Evolutionary conservation across 2,888 invertebrate genomes (phyloP), one percentile per base, ranked within the genome.

Genomic region (Priapulus caudatus): DNA sequence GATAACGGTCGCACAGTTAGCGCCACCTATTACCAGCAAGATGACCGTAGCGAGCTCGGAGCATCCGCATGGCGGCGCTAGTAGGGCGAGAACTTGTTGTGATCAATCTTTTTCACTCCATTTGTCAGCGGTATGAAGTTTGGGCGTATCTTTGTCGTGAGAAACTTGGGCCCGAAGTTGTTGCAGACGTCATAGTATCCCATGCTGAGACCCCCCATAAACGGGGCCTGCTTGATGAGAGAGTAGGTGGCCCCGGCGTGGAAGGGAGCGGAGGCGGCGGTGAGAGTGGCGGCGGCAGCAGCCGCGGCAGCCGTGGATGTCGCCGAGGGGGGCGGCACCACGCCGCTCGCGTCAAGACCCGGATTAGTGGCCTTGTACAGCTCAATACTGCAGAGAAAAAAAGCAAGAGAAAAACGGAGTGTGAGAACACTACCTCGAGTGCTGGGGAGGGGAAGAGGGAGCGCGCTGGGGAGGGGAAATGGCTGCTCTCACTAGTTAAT

Each of bases 61-160:
- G n/a, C n/a, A n/a, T 33, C 33, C n/a, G 33, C 33, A n/a, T n/a
- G 10, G 33, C n/a, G n/a, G n/a, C 33, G n/a, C 33, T 33, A 33
- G 33, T 33, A 33, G 10, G 33, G 33, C 33, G n/a, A 10, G n/a
- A 33, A 33, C 33, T 33, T 33, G n/a, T 33, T 33, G 10, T 10
- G 33, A 10, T 33, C 33, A 33, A 33, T 10, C 33, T 33, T 33
- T 33, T 33, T 33, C 33, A 33, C 33, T 33, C 33, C 33, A n/a
- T 33, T 33, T n/a, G 33, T 10, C 33, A 33, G 33, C 33, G 33
- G 33, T 33, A 33, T 33, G n/a, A 33, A 33, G 33, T 33, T 33
- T 33, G 33, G 33, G 10, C 33, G 33, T 10, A 33, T 33, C 33
- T 33, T 33, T n/a, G 33, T 33, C 10, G 33, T 33, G 33, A 33